Percentiles rank a stretch among this genome's conserved stretches.
These are phyloP conservation scores for Beroe ovata DNA, from an alignment of 37 sponge, comb jelly and placozoan species.

Conservation along the genomic window DNA sequence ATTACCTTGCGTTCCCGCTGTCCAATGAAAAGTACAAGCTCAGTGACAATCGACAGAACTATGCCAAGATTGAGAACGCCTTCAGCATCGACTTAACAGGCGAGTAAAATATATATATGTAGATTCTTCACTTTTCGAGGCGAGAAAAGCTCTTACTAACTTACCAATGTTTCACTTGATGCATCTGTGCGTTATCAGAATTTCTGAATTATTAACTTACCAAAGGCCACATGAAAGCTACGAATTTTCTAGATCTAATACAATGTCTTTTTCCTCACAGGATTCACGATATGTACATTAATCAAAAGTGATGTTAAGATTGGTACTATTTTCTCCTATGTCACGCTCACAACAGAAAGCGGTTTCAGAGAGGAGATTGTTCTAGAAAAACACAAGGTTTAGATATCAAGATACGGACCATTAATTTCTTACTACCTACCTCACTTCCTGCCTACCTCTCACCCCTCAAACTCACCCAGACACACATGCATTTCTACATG, in stretches of 20 bases:
- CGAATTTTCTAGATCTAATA: no score
- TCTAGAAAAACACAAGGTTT: conserved; percentile 62
- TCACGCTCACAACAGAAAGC: neutral
- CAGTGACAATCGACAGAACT: conserved; percentile 38
- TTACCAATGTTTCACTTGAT: no score
- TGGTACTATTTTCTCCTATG: conserved; percentile 55
- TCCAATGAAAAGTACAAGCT: neutral
- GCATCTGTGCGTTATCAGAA: no score
- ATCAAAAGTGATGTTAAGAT: conserved; percentile 14
- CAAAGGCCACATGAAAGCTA: no score
- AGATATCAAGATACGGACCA: no score
- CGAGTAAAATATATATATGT: no score
- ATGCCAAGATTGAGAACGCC: conserved; percentile 61
- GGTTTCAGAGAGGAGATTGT: conserved; percentile 59
- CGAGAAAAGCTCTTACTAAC: no score
- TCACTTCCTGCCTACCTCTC: neutral
- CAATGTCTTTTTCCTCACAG: no score
- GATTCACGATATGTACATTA: conserved; percentile 31
- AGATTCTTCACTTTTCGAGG: neutral
- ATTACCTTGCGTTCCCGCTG: neutral
- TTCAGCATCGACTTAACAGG: conserved; percentile 51
- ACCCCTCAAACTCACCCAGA: neutral
- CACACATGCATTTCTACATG: conserved; percentile 67
- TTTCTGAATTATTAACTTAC: no score
- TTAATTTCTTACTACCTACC: neutral